Evolutionary conservation across 1,140 invertebrate species (phyloP).

Genomic region (Eumaeus atala): DNA sequence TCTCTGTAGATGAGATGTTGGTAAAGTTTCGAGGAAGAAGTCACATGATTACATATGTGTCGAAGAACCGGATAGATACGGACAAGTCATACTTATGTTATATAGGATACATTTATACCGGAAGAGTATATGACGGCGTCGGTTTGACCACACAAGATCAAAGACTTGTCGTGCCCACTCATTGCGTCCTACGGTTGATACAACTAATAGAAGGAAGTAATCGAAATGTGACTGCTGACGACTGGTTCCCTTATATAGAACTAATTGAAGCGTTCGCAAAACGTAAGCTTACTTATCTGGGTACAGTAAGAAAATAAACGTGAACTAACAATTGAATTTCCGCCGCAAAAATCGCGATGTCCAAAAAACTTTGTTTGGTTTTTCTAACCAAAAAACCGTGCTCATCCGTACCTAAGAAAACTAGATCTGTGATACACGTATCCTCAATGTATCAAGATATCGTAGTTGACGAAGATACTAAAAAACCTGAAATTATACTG

Average conservation of each 20-base stretch:
- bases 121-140: conserved; percentile 25
- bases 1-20: conserved; percentile 54
- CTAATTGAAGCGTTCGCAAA: conserved; percentile 22
- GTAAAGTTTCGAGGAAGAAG: conserved; percentile 28
- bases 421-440: conserved; percentile 36
- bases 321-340: conserved; percentile 38
- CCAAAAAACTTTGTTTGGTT: conserved; percentile 35
- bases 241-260: conserved; percentile 28
- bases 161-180: conserved; percentile 29
- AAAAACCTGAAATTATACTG: conserved; percentile 54
- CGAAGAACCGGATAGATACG: conserved; percentile 23
- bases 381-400: conserved; percentile 37
- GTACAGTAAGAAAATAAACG: conserved; percentile 45
- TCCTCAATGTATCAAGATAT: conserved; percentile 37
- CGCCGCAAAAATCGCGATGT: conserved; percentile 35
- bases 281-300: conserved; percentile 36
- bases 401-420: conserved; percentile 36
- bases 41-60: conserved; percentile 28
- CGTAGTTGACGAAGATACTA: conserved; percentile 29
- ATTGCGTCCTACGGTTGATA: conserved; percentile 31
- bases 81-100: conserved; percentile 22
- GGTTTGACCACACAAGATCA: conserved; percentile 24
- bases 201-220: conserved; percentile 21
- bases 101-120: conserved; percentile 24
- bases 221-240: conserved; percentile 30